phyloP scores from a whole-genome alignment of 2,888 invertebrate genomes.

The Lysandra coridon region DNA sequence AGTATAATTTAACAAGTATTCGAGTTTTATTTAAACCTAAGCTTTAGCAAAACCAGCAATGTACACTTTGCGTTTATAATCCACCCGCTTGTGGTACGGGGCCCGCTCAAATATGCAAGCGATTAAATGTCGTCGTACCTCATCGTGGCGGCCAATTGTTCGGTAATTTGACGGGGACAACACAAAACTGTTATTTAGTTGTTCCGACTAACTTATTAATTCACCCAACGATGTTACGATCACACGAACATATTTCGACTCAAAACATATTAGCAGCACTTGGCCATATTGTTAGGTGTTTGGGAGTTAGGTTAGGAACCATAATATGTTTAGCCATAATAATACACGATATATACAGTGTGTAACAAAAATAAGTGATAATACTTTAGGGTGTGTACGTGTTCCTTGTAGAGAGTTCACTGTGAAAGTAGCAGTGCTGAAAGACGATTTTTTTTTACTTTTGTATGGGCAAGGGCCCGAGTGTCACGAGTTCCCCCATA shows the following conservation, averaged over 20 bases:
- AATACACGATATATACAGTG: too few relatives aligned
- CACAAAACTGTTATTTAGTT: slow-evolving; percentile 60
- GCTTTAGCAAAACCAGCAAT: slow-evolving; percentile 45
- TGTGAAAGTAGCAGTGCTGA: too few relatives aligned
- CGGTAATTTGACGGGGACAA: slow-evolving; percentile 63
- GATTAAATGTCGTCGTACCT: slow-evolving; percentile 66
- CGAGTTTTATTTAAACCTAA: not conserved
- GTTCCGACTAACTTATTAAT: slow-evolving; percentile 30
- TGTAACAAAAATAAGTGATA: too few relatives aligned
- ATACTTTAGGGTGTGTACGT: too few relatives aligned
- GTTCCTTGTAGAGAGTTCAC: too few relatives aligned
- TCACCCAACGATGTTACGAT: slow-evolving; percentile 29
- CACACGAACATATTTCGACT: slow-evolving; percentile 29
- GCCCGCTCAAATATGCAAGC: slow-evolving; percentile 64
- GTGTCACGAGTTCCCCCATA: too few relatives aligned
- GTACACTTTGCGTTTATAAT: slow-evolving; percentile 43
- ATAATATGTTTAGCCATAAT: not conserved
- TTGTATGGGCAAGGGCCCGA: too few relatives aligned
- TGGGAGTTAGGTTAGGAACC: not conserved
- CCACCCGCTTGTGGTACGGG: slow-evolving; percentile 29
- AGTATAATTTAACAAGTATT: not conserved
- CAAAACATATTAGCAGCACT: slow-evolving; percentile 18
- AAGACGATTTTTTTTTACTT: too few relatives aligned
- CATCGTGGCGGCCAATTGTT: slow-evolving; percentile 47
- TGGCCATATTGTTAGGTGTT: not conserved